Evolutionary conservation across 2,797 vertebrate species (phyloP), one percentile per base, ranked within the genome.

Genomic region (Capromys pilorides): DNA sequence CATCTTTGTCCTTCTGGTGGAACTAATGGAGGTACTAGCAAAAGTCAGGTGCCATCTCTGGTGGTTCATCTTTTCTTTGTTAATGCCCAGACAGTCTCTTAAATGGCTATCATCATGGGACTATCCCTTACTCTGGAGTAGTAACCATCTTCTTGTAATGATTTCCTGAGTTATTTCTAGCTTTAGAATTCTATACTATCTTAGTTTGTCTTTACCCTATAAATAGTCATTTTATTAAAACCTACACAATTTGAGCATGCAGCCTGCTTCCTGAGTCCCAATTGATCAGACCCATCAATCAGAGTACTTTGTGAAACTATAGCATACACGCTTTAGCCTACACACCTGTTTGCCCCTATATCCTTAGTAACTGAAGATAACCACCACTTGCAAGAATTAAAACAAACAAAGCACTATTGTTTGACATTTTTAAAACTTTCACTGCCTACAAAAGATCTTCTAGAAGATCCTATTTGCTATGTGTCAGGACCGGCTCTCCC

Each of bases 171-270:
- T 41, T 89, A 14, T 90, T 49, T 41, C 66, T 21, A 86, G 51
- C 67, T 83, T 33, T 94, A 16, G 26, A 6, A 82, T 36, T 41
- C 28, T 80, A 26, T 0, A 80, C 59, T 80, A 31, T 49, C 24
- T 71, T 91, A 87, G 82, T 89, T 95, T 93, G 90, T 41, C 26
- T 83, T 94, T 49, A 45, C 45, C 3, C 75, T 93, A 4, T 59
- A 85, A 88, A 85, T 67, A 93, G 66, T 51, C 45, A 41, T 24
- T 93, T 91, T 90, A 64, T 89, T 87, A 93, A 96, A 91, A 31
- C 81, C 41, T 81, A 21, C 64, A 90, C 28, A 77, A 8, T 83
- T 59, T 83, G 36, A 91, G 39, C n/a, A 81, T 51, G n/a, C 26
- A 75, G 49, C 51, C 85, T 80, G 16, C 28, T 94, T 94, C 36